Evolutionary conservation across 2,113 vertebrate genomes (phyloP), one percentile per base, ranked within the genome.

Genomic region (Danio rerio): DNA sequence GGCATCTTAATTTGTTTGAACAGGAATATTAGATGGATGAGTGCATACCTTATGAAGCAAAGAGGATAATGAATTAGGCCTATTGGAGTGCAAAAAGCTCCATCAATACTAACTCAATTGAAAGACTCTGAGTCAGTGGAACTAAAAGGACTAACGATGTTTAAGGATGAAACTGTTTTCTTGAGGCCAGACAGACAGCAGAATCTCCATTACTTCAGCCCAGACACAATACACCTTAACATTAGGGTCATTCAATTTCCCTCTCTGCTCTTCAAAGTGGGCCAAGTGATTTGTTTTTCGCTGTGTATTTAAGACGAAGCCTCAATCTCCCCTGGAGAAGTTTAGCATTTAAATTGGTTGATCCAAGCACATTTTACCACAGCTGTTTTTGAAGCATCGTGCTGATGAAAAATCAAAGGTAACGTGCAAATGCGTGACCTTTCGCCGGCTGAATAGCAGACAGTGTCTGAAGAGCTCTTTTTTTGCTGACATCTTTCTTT

Each of bases 261-360:
- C 80, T 88, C 88, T 83, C 81, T 90, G 91, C 93, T 92, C 93
- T 91, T 94, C 93, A 94, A 93, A 94, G 77, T 92, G 89, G 89
- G 89, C 86, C 89, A 90, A 92, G 92, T 92, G 94, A 96, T 95
- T 95, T 95, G 93, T 95, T 89, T 31, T 94, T 95, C 93, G 88
- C 83, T 87, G 84, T 86, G 88, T 91, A 88, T 93, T 94, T 91
- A 93, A 89, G 91, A 83, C 85, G 84, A 86, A 87, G 90, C 89
- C 83, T 85, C 89, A 91, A 87, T 92, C 90, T 90, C 86, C 8
- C 73, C 89, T 83, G 84, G 88, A 90, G 88, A 88, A 84, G 87
- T 92, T 94, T 93, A 91, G 92, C 92, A 92, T 93, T 93, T 92
- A 92, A 93, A 93, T 92, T 90, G 90, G 90, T 91, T 88, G 89